Conservation (phyloP, 2,113 vertebrate genomes). For the Thunnus thynnus region DNA sequence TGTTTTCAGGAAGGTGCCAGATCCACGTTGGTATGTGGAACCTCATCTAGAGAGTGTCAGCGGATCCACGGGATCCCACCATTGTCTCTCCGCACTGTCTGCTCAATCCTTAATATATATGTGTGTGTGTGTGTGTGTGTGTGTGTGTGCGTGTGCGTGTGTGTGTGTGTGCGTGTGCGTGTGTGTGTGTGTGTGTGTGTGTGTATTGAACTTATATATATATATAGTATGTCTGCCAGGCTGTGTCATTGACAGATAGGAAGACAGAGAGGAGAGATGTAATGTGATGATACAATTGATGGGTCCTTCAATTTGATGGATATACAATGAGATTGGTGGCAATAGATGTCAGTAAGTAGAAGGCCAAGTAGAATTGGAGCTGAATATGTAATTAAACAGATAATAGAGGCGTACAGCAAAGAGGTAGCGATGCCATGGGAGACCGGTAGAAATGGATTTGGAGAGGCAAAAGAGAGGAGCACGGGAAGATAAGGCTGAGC, state of each 20-base stretch:
- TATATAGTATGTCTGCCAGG: background rate
- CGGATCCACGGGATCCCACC: constrained; percentile 10
- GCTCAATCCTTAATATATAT: background rate
- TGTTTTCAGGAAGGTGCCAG: constrained; percentile 12
- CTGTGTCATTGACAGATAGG: background rate
- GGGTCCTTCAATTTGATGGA: constrained; percentile 18
- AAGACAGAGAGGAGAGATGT: background rate
- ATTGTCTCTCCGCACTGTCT: background rate
- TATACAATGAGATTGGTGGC: constrained; percentile 9
- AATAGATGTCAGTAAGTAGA: constrained; percentile 26
- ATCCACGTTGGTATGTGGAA: background rate
- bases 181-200: background rate
- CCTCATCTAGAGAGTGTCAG: constrained; percentile 15
- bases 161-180: too few species aligned
- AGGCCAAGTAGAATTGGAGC: constrained; percentile 6
- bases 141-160: background rate
- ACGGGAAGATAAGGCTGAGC: constrained; percentile 30
- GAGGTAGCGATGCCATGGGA: background rate
- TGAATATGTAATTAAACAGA: constrained; percentile 50
- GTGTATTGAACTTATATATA: background rate
- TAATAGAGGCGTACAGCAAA: constrained; percentile 12
- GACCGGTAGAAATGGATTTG: constrained; percentile 20
- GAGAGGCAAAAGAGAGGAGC: constrained; percentile 18
- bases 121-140: background rate
- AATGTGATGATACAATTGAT: constrained; percentile 22